Evolutionary conservation across 2,888 invertebrate genomes (phyloP), one percentile per base, ranked within the genome.

Genomic region (Elysia crispata): DNA sequence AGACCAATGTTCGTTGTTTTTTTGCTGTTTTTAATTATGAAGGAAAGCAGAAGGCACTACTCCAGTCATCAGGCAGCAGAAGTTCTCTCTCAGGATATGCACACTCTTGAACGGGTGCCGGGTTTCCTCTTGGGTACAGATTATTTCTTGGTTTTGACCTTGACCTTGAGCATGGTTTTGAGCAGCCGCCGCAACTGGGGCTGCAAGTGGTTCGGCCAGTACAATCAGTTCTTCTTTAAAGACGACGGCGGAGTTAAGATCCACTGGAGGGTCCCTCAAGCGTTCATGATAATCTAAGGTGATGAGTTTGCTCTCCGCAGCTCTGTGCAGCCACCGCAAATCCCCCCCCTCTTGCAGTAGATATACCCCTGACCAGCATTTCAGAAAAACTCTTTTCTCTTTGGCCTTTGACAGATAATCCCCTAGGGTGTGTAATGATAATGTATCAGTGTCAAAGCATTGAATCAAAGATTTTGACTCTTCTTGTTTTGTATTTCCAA

Each of bases 311-410:
- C 67, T 57, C 13, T 31, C 30, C n/a, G 8, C 49, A 18, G 13
- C 1, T 15, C 50, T 0, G 41, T 41, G 41, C 41, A 41, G 41
- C 23, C 28, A 31, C 77, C 77, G 67, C 30, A 77, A 67, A n/a
- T 50, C 77, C 23, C 77, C 77, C 30, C 50, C 57, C 57, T 69
- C 67, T 31, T 77, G 69, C 13, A 77, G 57, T 3, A 77, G 49
- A 67, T 31, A 77, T 1, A 31, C 30, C 20, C 28, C 49, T 8
- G 30, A 31, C 6, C 25, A 18, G 67, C 57, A 31, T n/a, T 33
- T 77, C 15, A 77, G 67, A n/a, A 18, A 57, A 13, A 69, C 69
- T 67, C 67, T 54, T 13, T 77, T 77, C 23, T 69, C 69, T 1
- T 6, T 50, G 8, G 69, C 28, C 23, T n/a, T 57, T 1, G 69